A percentile compares a stretch with the other conserved stretches of the same genome.
Evolutionary conservation across 2,888 invertebrate species (phyloP).

Genomic region (Gisinianus flammeolus): DNA sequence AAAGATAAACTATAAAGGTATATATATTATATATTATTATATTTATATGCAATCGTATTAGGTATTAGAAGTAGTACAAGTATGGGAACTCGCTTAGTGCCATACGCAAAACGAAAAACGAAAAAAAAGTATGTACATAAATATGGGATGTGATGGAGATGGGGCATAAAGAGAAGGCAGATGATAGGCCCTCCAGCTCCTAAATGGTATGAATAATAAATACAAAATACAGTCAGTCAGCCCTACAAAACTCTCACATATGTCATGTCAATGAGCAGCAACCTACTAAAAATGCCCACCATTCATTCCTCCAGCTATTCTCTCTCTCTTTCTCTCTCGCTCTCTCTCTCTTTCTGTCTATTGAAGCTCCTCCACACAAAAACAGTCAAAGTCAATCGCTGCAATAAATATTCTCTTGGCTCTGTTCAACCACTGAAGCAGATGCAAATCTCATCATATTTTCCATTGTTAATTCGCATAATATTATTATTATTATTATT

Average conservation of each 20-base stretch:
- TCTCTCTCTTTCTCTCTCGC: too few relatives aligned
- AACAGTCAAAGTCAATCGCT: too few relatives aligned
- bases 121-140: too few relatives aligned
- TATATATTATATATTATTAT: too few relatives aligned
- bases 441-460: constrained; percentile 9
- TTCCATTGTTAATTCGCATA: background rate
- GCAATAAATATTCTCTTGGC: too few relatives aligned
- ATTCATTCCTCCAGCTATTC: background rate
- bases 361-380: background rate
- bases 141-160: too few relatives aligned
- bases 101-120: too few relatives aligned
- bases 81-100: too few relatives aligned
- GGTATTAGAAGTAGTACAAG: too few relatives aligned
- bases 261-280: background rate
- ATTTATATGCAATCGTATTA: too few relatives aligned
- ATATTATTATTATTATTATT: background rate
- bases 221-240: background rate
- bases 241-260: constrained; percentile 6
- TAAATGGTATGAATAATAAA: constrained; percentile 7
- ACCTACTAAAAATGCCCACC: background rate
- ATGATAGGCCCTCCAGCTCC: background rate
- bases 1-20: background rate
- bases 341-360: too few relatives aligned
- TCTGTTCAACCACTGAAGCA: background rate
- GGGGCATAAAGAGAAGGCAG: background rate